phyloP scores from a whole-genome alignment of 92 coral and sea anemone species.

The Epizoanthus illoricatus region DNA sequence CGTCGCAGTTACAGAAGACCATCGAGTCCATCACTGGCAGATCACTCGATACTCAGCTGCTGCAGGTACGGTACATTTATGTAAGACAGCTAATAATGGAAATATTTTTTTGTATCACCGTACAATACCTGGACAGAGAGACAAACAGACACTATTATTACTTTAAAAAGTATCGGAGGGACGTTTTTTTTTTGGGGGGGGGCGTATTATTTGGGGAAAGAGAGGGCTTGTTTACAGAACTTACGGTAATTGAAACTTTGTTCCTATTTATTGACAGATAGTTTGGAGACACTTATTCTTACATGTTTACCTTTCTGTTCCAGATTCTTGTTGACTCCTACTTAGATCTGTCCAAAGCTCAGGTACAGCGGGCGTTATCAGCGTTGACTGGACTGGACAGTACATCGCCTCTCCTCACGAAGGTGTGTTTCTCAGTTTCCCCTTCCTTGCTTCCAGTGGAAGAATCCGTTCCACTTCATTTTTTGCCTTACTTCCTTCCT shows the following conservation, averaged over 20 bases:
- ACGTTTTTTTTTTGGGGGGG: no score
- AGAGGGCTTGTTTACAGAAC: no score
- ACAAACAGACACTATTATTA: no score
- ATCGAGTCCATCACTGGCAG: slow-evolving; percentile 37
- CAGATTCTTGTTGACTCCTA: slow-evolving; percentile 72
- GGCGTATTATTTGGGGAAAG: no score
- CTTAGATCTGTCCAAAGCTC: slow-evolving; percentile 39
- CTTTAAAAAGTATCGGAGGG: no score
- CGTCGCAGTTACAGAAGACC: slow-evolving; percentile 49
- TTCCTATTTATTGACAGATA: no score
- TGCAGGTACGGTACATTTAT: slow-evolving; percentile 52
- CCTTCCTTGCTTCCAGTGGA: not conserved
- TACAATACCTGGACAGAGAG: no score
- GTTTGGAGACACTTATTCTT: no score
- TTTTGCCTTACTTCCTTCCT: not conserved
- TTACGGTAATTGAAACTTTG: no score
- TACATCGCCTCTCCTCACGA: slow-evolving; percentile 42
- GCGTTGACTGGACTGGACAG: slow-evolving; percentile 70
- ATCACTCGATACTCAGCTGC: slow-evolving; percentile 58
- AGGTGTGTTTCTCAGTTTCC: slow-evolving; percentile 41
- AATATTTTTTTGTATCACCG: no score
- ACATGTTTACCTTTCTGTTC: not conserved
- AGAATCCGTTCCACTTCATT: no score
- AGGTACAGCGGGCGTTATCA: slow-evolving; percentile 62
- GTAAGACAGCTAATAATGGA: not conserved